These are phyloP conservation scores for Thomomys bottae DNA, from an alignment of 2,113 vertebrate species.

Conservation along the genomic window DNA sequence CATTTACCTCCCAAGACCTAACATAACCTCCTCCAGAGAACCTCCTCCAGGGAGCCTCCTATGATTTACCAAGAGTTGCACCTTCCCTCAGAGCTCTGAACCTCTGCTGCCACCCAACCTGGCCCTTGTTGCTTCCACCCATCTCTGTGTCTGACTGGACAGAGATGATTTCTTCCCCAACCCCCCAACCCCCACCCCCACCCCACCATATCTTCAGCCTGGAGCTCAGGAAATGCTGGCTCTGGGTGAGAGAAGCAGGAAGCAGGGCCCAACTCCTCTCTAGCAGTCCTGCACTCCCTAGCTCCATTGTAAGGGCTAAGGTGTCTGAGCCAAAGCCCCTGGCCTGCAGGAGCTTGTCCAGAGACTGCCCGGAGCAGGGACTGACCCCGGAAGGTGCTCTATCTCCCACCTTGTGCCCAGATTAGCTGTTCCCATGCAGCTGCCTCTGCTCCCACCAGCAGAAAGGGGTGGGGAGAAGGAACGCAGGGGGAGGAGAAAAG, in stretches of 20 bases:
- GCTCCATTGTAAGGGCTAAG: background rate
- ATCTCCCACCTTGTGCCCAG: background rate
- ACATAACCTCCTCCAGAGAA: background rate
- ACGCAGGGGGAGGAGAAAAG: background rate
- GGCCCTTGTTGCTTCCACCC: background rate
- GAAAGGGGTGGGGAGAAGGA: background rate
- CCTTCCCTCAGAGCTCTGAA: background rate
- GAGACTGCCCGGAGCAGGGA: no score
- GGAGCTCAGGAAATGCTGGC: background rate
- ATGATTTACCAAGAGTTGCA: constrained; percentile 4
- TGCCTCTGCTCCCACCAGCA: background rate
- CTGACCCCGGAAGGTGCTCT: no score
- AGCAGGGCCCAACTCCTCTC: background rate
- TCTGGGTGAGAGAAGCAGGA: background rate
- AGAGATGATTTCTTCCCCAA: background rate
- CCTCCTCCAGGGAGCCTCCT: constrained; percentile 48
- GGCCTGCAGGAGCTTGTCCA: background rate
- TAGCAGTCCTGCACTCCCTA: background rate
- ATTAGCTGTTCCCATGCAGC: no score
- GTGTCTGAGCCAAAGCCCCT: background rate
- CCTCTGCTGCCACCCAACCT: background rate
- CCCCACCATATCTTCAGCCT: background rate
- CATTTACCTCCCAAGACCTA: background rate
- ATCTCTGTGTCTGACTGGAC: background rate
- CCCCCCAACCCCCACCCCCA: no score